These are phyloP conservation scores for Xanthostigma xanthostigma DNA, from an alignment of 2,888 invertebrate species.

Conservation along the genomic window DNA sequence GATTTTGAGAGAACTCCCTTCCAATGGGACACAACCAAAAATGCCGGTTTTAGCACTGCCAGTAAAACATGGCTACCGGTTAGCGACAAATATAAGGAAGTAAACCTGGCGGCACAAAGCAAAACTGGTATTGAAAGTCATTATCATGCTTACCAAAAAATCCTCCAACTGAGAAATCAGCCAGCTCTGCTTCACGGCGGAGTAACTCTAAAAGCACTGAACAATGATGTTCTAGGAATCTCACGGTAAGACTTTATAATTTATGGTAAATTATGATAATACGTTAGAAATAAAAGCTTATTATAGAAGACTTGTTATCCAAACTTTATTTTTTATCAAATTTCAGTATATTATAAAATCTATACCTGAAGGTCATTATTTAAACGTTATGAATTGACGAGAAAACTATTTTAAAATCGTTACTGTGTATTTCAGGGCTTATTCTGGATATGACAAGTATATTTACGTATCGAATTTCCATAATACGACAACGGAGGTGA, in stretches of 20 bases:
- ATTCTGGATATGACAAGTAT: too few relatives aligned
- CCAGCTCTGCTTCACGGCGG: conserved; percentile 36
- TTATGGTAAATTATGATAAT: too few relatives aligned
- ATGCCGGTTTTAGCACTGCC: conserved; percentile 37
- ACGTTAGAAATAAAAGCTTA: too few relatives aligned
- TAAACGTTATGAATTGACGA: too few relatives aligned
- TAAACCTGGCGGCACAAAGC: conserved; percentile 43
- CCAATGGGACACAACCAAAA: conserved; percentile 51
- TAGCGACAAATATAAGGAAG: conserved; percentile 36
- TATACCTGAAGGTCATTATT: too few relatives aligned
- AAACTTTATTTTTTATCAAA: too few relatives aligned
- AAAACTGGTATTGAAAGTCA: conserved; percentile 32
- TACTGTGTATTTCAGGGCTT: too few relatives aligned
- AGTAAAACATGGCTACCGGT: conserved; percentile 52
- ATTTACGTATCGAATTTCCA: too few relatives aligned
- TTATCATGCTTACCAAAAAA: conserved; percentile 42
- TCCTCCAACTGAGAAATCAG: conserved; percentile 36
- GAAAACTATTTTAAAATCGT: too few relatives aligned
- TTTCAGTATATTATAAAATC: too few relatives aligned
- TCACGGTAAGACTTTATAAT: conserved; percentile 22
- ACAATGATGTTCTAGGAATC: conserved; percentile 25
- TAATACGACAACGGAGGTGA: too few relatives aligned
- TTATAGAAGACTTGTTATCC: too few relatives aligned
- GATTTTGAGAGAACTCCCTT: conserved; percentile 69
- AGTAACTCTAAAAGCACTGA: conserved; percentile 34